Evolutionary conservation across 2,888 invertebrate genomes (phyloP).

Genomic region (Priocnemis perturbator): DNA sequence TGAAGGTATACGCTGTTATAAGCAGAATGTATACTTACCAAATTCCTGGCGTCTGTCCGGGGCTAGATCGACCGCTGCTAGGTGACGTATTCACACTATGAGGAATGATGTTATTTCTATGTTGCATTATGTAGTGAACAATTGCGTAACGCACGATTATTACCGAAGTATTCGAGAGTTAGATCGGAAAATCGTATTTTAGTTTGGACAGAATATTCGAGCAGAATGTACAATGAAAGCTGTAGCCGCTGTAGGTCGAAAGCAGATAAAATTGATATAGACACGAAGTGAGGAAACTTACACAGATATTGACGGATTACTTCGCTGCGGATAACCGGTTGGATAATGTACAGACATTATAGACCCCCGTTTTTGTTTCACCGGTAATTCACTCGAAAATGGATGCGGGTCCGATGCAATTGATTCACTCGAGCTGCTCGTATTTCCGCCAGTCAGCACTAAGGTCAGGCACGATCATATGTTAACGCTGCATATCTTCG

Average conservation of each 20-base stretch:
- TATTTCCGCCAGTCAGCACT: constrained; percentile 73
- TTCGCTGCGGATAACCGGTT: constrained; percentile 75
- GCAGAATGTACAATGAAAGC: no score
- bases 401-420: constrained; percentile 80
- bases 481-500: neutral
- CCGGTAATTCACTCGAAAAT: constrained; percentile 63
- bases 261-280: neutral
- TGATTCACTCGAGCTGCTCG: constrained; percentile 91
- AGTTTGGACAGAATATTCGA: no score
- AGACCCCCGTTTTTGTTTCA: constrained; percentile 79
- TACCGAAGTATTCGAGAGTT: no score
- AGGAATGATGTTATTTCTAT: neutral
- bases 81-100: constrained; percentile 68
- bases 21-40: constrained; percentile 61
- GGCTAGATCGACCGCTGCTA: constrained; percentile 73
- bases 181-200: no score
- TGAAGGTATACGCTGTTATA: no score
- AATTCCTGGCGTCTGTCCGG: constrained; percentile 71
- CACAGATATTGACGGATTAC: constrained; percentile 72
- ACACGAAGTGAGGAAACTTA: constrained; percentile 65
- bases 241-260: no score
- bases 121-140: neutral
- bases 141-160: no score
- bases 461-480: constrained; percentile 22
- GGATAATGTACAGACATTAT: constrained; percentile 75